These are phyloP conservation scores for Ophion obscuratus DNA, from an alignment of 2,888 invertebrate species.

Conservation along the genomic window DNA sequence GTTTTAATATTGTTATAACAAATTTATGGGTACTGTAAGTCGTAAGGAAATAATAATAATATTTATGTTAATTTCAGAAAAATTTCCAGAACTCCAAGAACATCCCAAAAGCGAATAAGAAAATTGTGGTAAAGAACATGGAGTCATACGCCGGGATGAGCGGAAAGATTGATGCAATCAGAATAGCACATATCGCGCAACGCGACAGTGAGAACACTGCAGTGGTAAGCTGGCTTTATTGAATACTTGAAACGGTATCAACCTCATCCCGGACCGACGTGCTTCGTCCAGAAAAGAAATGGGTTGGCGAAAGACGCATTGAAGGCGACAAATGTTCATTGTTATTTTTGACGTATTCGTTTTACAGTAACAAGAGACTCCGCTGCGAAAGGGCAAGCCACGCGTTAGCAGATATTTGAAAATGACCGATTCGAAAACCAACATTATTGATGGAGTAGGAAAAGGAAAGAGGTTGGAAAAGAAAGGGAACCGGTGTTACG, in stretches of 20 bases:
- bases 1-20: constrained; percentile 26
- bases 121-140: constrained; percentile 18
- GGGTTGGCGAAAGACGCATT: constrained; percentile 40
- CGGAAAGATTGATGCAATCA: constrained; percentile 6
- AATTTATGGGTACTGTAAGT: constrained; percentile 30
- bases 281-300: constrained; percentile 27
- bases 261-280: constrained; percentile 38
- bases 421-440: too few relatives aligned
- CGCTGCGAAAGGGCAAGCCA: constrained; percentile 28
- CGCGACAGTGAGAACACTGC: constrained; percentile 17
- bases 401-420: too few relatives aligned
- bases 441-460: too few relatives aligned
- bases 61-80: constrained; percentile 29
- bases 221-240: constrained; percentile 33
- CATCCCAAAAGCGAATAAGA: constrained; percentile 24
- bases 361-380: constrained; percentile 43
- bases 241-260: constrained; percentile 34
- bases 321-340: constrained; percentile 38
- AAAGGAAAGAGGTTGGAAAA: too few relatives aligned
- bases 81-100: constrained; percentile 34
- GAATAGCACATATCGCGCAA: constrained; percentile 20
- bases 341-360: constrained; percentile 42
- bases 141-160: constrained; percentile 14
- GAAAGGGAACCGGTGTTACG: too few relatives aligned
- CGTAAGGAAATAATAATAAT: constrained; percentile 33